Percentiles rank a stretch among this genome's conserved stretches.
These are phyloP conservation scores for Pantherophis vulpinus DNA, from an alignment of 2,797 vertebrate species.

Conservation along the genomic window DNA sequence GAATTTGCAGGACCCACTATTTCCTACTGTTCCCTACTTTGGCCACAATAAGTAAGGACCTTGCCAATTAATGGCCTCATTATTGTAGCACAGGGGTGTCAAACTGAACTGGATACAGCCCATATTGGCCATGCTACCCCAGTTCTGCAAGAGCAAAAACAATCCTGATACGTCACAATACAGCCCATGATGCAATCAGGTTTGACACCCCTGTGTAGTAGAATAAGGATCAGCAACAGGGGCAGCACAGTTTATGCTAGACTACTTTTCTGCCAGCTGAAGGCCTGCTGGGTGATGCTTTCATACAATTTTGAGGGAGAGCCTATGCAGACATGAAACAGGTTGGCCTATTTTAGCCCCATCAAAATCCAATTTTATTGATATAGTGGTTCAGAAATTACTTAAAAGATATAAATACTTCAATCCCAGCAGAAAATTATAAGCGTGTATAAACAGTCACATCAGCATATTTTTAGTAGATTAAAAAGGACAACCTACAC, in stretches of 20 bases:
- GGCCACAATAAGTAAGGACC: background rate
- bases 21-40: background rate
- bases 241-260: background rate
- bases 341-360: background rate
- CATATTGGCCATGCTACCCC: too few species aligned
- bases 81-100: background rate
- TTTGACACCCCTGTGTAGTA: background rate
- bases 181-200: too few species aligned
- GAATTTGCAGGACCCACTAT: background rate
- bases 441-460: background rate
- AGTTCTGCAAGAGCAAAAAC: background rate
- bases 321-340: too few species aligned
- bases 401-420: background rate
- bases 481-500: background rate
- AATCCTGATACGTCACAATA: background rate
- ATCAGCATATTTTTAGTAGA: background rate
- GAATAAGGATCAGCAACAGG: background rate
- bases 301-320: background rate
- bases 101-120: too few species aligned
- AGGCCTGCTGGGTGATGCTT: background rate
- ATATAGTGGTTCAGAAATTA: background rate
- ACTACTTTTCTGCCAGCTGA: background rate
- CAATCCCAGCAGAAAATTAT: background rate
- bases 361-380: background rate
- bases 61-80: background rate